Evolutionary conservation across 2,797 vertebrate species (phyloP).

Genomic region (Paratrypauchen microcephalus): DNA sequence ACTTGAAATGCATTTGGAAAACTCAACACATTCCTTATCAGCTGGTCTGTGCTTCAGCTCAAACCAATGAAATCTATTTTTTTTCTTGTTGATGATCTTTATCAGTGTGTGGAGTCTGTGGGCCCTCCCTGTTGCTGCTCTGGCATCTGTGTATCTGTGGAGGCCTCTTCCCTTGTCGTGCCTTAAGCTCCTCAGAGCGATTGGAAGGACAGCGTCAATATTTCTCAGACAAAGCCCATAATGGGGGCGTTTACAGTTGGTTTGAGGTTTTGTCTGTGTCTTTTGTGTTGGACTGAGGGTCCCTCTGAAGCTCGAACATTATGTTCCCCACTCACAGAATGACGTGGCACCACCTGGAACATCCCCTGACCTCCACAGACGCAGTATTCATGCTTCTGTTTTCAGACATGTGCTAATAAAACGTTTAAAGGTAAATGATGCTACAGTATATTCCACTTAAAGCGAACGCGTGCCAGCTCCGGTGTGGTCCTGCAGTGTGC

Average conservation of each 20-base stretch:
- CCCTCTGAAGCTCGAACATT: constrained; percentile 49
- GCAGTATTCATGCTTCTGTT: constrained; percentile 59
- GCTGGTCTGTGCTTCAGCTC: neutral
- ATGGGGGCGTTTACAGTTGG: constrained; percentile 76
- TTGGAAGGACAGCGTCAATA: constrained; percentile 52
- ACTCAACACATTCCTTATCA: neutral
- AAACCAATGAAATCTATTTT: neutral
- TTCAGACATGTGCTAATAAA: constrained; percentile 57
- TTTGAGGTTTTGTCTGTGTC: constrained; percentile 67
- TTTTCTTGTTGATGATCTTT: neutral
- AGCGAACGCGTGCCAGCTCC: constrained; percentile 49
- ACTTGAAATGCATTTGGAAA: no score
- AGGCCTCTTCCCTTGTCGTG: neutral
- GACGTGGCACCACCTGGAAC: constrained; percentile 65
- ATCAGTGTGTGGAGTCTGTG: neutral
- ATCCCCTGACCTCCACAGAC: constrained; percentile 31
- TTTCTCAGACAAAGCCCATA: constrained; percentile 70
- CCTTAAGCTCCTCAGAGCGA: constrained; percentile 51
- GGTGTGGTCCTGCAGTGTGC: constrained; percentile 36
- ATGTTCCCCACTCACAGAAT: constrained; percentile 38
- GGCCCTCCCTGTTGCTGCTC: neutral
- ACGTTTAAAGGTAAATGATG: constrained; percentile 52
- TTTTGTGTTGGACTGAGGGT: constrained; percentile 63
- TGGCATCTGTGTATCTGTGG: neutral
- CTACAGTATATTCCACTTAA: constrained; percentile 51